Percentiles rank a stretch among this genome's conserved stretches.
phyloP scores from a whole-genome alignment of 2,797 vertebrate species.

The Phoxinus dragarum region DNA sequence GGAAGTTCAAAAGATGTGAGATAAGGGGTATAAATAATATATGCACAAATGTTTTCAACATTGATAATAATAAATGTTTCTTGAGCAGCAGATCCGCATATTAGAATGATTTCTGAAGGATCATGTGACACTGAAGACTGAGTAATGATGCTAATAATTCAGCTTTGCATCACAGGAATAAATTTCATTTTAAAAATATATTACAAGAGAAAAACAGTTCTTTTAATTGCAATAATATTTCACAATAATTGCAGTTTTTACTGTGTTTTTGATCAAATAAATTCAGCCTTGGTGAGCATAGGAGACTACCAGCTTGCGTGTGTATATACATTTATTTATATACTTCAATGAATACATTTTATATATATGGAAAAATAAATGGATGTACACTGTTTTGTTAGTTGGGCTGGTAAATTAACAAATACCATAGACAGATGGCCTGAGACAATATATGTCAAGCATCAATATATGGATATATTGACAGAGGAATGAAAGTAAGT shows the following conservation, averaged over 20 bases:
- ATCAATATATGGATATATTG: not conserved
- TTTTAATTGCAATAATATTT: not conserved
- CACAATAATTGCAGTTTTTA: not conserved
- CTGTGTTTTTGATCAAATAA: not conserved
- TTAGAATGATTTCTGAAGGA: not conserved
- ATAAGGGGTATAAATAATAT: not conserved
- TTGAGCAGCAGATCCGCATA: not conserved
- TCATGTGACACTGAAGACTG: not conserved
- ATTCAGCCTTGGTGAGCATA: not conserved
- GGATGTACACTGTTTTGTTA: not conserved
- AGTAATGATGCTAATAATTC: not conserved
- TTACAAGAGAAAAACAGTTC: not conserved
- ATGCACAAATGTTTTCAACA: not conserved
- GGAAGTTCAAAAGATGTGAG: not conserved
- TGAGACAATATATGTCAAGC: not conserved
- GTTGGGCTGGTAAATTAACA: conserved; percentile 2
- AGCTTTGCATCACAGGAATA: not conserved
- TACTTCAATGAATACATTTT: not conserved
- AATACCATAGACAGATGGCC: not conserved
- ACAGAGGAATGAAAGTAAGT: conserved; percentile 42
- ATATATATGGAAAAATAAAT: not conserved
- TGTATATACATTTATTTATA: not conserved
- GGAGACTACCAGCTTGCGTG: not conserved
- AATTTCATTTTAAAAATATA: not conserved
- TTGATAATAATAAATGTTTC: not conserved